Conservation (phyloP, 1,140 invertebrate genomes). For the Globodera ellingtonae region DNA sequence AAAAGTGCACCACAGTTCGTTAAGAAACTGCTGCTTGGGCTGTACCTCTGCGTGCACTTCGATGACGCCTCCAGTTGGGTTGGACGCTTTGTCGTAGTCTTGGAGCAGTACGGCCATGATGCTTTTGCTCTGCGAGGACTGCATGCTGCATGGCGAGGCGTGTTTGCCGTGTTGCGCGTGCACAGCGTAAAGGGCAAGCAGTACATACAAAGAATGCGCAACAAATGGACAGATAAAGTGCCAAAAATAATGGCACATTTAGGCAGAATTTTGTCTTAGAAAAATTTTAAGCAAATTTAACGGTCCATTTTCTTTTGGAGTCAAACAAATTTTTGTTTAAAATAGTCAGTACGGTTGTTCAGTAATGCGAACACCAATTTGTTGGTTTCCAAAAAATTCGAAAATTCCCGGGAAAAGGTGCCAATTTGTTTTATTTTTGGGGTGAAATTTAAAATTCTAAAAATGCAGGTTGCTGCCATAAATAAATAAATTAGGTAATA, state of each 20-base stretch:
- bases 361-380: too few relatives aligned
- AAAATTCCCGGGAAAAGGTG: too few relatives aligned
- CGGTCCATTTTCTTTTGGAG: too few relatives aligned
- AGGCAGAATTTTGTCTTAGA: too few relatives aligned
- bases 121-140: slow-evolving; percentile 49
- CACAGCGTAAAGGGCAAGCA: neutral
- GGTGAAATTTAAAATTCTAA: too few relatives aligned
- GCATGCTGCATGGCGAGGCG: slow-evolving; percentile 25
- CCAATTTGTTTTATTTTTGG: too few relatives aligned
- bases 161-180: neutral
- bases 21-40: neutral
- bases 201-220: neutral
- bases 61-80: slow-evolving; percentile 39
- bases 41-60: slow-evolving; percentile 54
- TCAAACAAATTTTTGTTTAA: too few relatives aligned
- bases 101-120: slow-evolving; percentile 51
- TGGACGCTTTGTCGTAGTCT: slow-evolving; percentile 53
- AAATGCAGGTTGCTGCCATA: too few relatives aligned
- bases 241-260: neutral
- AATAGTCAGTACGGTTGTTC: too few relatives aligned
- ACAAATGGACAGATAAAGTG: neutral
- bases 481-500: too few relatives aligned
- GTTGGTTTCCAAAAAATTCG: too few relatives aligned
- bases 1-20: slow-evolving; percentile 6
- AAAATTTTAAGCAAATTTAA: too few relatives aligned